Evolutionary conservation across 2,888 invertebrate genomes (phyloP), one percentile per base, ranked within the genome.

Genomic region (Morpho achilles): DNA sequence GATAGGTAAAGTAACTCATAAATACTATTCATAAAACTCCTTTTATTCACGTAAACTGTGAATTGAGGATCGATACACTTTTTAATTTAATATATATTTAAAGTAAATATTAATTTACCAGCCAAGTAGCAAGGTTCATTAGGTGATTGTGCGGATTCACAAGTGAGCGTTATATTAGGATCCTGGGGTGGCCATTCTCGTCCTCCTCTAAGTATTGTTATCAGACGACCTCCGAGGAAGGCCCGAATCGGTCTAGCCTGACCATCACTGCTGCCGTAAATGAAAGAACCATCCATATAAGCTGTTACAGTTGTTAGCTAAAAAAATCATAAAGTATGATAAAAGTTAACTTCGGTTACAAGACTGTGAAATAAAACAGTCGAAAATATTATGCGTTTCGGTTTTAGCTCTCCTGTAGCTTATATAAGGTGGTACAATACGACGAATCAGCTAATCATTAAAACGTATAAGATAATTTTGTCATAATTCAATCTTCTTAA

Each of bases 111-210:
- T 7, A 40, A 69, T 79, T 79, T 79, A 94, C 96, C 96, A 53
- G 95, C 92, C 64, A 93, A 80, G 75, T 96, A 97, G 76, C 97
- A 97, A 43, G 95, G 92, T 77, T 96, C 95, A 60, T 91, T 91
- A 0, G 89, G 80, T 42, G 92, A 91, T 60, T 91, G 91, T 0
- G 92, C 91, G 0, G 91, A 89, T 70, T 93, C 93, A 73, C 96
- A 96, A 32, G 93, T 92, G n/a, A 92, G 89, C 0, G 94, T 93
- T 6, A 93, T 91, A 75, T 96, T 96, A 8, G 88, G 86, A 42
- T 92, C 91, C 57, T 94, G 88, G 0, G 96, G 96, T 1, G 94
- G 92, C 94, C 94, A 96, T 69, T 95, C 93, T 46, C 92, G 92
- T 0, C 94, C 94, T 50, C 91, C 84, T 50, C 95, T 91, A 45